These are phyloP conservation scores for Brachionus plicatilis DNA, from an alignment of 1,140 invertebrate species.

Conservation along the genomic window DNA sequence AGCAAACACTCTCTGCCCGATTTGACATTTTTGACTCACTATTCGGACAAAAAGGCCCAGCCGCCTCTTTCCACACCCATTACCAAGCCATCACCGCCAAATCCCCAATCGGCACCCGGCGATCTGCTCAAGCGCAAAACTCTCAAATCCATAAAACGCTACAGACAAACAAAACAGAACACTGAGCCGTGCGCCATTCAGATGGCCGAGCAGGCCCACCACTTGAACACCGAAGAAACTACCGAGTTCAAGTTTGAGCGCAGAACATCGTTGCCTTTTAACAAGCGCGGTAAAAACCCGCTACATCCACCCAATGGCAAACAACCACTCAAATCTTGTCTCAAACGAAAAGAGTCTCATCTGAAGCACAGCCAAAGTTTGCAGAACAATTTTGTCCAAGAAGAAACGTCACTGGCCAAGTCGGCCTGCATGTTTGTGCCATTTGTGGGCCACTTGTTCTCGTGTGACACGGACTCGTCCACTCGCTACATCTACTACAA, in stretches of 20 bases:
- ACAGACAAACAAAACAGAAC: slow-evolving; percentile 37
- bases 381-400: not conserved
- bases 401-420: not conserved
- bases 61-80: not conserved
- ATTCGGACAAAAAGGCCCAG: slow-evolving; percentile 15
- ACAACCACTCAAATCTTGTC: slow-evolving; percentile 35
- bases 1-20: slow-evolving; percentile 19
- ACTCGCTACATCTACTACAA: slow-evolving; percentile 31
- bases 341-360: slow-evolving; percentile 18
- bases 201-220: not conserved
- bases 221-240: not conserved
- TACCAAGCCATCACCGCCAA: not conserved
- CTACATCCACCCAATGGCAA: not conserved
- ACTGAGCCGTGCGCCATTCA: slow-evolving; percentile 11
- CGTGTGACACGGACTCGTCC: slow-evolving; percentile 25
- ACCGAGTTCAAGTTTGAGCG: not conserved
- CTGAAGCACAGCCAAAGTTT: slow-evolving; percentile 1
- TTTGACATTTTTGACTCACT: slow-evolving; percentile 31
- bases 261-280: not conserved
- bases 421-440: slow-evolving; percentile 23
- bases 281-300: not conserved
- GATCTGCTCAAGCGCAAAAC: slow-evolving; percentile 32
- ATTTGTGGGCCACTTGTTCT: slow-evolving; percentile 16
- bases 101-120: not conserved
- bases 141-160: slow-evolving; percentile 35